These are phyloP conservation scores for Ridgeia piscesae DNA, from an alignment of 1,140 invertebrate species.

Conservation along the genomic window DNA sequence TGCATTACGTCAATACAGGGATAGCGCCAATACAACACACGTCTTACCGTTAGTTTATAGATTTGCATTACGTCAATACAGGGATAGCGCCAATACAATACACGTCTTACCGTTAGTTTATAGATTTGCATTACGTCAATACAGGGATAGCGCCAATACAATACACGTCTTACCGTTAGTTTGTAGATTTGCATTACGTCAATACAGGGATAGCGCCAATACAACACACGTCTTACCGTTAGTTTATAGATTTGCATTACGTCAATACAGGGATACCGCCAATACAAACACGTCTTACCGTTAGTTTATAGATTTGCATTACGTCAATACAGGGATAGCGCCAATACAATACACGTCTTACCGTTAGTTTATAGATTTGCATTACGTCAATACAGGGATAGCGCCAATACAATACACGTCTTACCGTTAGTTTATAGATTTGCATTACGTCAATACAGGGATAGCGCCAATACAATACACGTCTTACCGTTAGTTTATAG, in stretches of 20 bases:
- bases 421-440: not conserved
- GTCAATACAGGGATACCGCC: not conserved
- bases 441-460: too few relatives aligned
- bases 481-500: not conserved
- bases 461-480: not conserved
- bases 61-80: not conserved
- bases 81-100: not conserved
- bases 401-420: not conserved
- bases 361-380: not conserved
- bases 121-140: not conserved
- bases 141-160: not conserved
- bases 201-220: not conserved
- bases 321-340: too few relatives aligned
- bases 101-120: not conserved
- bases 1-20: too few relatives aligned
- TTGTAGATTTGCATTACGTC: not conserved
- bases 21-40: not conserved
- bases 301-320: not conserved
- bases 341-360: not conserved
- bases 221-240: not conserved
- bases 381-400: too few relatives aligned
- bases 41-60: not conserved
- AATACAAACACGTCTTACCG: not conserved
- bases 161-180: not conserved
- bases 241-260: not conserved